These are phyloP conservation scores for Podargus strigoides DNA, from an alignment of 2,797 vertebrate species.

Conservation along the genomic window DNA sequence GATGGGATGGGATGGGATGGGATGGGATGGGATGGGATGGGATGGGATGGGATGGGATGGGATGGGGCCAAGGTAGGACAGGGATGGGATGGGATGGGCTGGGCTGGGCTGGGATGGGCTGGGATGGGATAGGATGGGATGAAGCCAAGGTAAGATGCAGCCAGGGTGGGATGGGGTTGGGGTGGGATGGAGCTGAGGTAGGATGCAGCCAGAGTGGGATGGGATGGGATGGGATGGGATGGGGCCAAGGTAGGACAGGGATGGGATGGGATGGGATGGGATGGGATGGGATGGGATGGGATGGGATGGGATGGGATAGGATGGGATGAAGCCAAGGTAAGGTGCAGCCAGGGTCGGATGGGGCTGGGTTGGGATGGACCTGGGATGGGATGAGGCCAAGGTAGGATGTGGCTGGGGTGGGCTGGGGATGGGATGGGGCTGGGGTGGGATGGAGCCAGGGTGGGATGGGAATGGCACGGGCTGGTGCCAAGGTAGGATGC, in stretches of 20 bases:
- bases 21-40: neutral
- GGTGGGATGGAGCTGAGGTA: too few species aligned
- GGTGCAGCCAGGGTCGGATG: too few species aligned
- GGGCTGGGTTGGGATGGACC: neutral
- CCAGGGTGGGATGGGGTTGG: accelerated
- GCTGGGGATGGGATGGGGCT: neutral
- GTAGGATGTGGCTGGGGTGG: neutral
- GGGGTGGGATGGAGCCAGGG: accelerated
- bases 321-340: too few species aligned
- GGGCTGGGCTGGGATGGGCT: neutral
- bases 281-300: too few species aligned
- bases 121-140: neutral
- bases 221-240: neutral
- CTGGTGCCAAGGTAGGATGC: neutral
- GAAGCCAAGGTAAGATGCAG: neutral
- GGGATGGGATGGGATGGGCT: too few species aligned
- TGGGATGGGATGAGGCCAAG: neutral
- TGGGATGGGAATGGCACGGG: neutral
- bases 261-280: too few species aligned
- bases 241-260: too few species aligned
- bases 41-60: too few species aligned
- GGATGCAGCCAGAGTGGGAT: too few species aligned
- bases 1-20: neutral
- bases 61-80: too few species aligned
- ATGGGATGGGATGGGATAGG: neutral